Evolutionary conservation across 2,888 invertebrate species (phyloP).

Genomic region (Morpho deidamia): DNA sequence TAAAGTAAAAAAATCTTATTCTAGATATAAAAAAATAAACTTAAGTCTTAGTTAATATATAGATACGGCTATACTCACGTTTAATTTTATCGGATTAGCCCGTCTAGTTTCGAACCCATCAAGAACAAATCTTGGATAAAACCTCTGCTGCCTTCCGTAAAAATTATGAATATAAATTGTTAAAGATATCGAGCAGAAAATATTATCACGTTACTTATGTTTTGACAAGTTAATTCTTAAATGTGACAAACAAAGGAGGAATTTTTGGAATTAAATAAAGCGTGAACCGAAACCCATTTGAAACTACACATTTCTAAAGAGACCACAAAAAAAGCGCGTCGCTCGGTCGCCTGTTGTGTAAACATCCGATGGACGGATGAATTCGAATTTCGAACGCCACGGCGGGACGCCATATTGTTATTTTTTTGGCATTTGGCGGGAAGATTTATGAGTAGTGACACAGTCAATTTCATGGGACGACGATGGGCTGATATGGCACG

Average conservation of each 20-base stretch:
- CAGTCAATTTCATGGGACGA: conserved; percentile 71
- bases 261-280: conserved; percentile 20
- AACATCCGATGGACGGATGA: conserved; percentile 56
- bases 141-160: too few relatives aligned
- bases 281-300: conserved; percentile 6
- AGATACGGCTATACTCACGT: too few relatives aligned
- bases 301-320: conserved; percentile 13
- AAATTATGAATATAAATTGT: too few relatives aligned
- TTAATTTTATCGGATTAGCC: too few relatives aligned
- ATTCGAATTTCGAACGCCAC: conserved; percentile 41
- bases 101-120: too few relatives aligned
- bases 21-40: too few relatives aligned
- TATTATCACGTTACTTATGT: conserved; percentile 2
- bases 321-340: conserved; percentile 12
- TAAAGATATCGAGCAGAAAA: too few relatives aligned
- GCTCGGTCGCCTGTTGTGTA: conserved; percentile 55
- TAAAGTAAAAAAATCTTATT: too few relatives aligned
- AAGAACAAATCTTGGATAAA: too few relatives aligned
- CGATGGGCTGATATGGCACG: conserved; percentile 53
- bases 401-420: conserved; percentile 45
- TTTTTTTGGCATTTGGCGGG: conserved; percentile 50
- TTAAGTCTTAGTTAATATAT: too few relatives aligned
- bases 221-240: conserved; percentile 11
- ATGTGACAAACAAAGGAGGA: conserved; percentile 6
- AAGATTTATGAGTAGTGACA: conserved; percentile 75